Evolutionary conservation across 2,113 vertebrate genomes (phyloP), one percentile per base, ranked within the genome.

Genomic region (Cromileptes altivelis): DNA sequence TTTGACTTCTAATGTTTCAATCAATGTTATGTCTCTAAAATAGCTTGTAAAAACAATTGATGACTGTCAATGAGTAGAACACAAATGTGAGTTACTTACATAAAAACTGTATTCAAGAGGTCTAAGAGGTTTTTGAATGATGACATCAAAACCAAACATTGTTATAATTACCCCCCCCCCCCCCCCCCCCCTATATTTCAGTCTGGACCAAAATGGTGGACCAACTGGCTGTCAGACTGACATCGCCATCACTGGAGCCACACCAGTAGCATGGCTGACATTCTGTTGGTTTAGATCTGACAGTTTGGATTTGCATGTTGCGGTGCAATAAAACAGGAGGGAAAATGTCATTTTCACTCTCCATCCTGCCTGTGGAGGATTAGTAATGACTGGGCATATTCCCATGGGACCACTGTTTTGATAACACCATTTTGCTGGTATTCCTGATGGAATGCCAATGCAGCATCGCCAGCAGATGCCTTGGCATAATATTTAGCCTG

Each of bases 401-500:
- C 70, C 80, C 49, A 30, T 49, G n/a, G 40, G 75, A 74, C 27
- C 23, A 19, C 72, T 84, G 75, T 91, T 91, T 86, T 90, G 75
- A 89, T 84, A 88, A 75, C 81, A 77, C 73, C 40, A n/a, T 85
- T 84, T 88, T 76, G 62, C 73, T 78, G 75, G 58, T 72, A 82
- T 81, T 88, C 57, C 67, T 72, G 78, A 87, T 63, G 33, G 69
- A 75, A 75, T 78, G 88, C 87, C 70, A 76, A 30, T 5, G 79
- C 56, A 14, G 73, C 82, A 82, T 75, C 81, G 67, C 80, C 75
- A 86, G 76, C 89, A 92, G 83, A 90, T 82, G 86, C 50, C 65
- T 84, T 76, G 75, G 80, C 49, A 86, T 80, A 81, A 88, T 60
- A 88, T 93, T 91, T 84, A 82, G 72, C 86, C 55, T 63, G 86